phyloP scores from a whole-genome alignment of 2,888 invertebrate species.

The Ganaspis brasiliensis region DNA sequence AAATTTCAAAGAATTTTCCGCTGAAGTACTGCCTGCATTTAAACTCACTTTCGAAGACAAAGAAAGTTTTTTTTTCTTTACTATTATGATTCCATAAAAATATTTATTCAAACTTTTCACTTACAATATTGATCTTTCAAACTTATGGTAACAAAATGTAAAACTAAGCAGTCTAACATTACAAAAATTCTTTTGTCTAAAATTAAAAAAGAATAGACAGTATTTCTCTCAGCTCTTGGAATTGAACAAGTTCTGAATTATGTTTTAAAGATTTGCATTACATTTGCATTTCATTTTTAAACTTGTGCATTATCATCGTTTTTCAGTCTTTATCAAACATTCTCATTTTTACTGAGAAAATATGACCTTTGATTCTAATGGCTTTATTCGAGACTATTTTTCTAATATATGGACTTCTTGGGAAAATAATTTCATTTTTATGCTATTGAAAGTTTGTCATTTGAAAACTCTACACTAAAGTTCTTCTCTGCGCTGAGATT shows the following conservation, averaged over 20 bases:
- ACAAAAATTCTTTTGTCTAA: conserved; percentile 7
- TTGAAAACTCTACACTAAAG: neutral
- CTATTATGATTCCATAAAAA: neutral
- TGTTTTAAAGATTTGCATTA: conserved; percentile 20
- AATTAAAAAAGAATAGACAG: neutral
- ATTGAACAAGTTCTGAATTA: neutral
- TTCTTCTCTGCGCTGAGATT: neutral
- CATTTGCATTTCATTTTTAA: conserved; percentile 26
- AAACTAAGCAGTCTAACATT: neutral
- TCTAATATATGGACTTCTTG: neutral
- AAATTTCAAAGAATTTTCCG: neutral
- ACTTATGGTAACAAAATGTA: neutral
- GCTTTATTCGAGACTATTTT: neutral
- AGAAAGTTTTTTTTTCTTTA: neutral
- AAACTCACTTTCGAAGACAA: neutral
- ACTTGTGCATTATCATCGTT: conserved; percentile 8
- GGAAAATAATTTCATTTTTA: neutral
- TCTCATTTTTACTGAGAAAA: neutral
- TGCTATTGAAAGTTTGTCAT: neutral
- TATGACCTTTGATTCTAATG: neutral
- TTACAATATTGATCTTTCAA: neutral
- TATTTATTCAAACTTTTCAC: neutral
- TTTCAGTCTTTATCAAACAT: neutral
- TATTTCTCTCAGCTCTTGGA: neutral
- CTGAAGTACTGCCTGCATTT: neutral